Percentiles rank a stretch among this genome's conserved stretches.
phyloP scores from a whole-genome alignment of 2,888 invertebrate genomes.

The Julus scanicus region DNA sequence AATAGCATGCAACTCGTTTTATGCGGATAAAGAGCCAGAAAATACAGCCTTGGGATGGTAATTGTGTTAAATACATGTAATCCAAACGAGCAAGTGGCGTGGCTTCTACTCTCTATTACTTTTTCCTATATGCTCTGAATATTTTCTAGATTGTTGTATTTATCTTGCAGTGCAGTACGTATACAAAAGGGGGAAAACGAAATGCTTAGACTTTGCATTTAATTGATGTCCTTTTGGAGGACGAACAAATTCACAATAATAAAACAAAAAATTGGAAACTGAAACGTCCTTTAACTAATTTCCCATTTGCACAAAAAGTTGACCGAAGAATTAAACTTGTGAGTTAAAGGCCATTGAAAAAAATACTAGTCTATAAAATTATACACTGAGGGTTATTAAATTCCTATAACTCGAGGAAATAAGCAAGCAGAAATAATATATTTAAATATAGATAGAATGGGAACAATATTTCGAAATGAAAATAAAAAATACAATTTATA shows the following conservation, averaged over 20 bases:
- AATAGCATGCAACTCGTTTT: neutral
- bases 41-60: constrained; percentile 48
- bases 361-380: neutral
- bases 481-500: neutral
- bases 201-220: neutral
- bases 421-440: neutral
- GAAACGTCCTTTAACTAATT: constrained; percentile 15
- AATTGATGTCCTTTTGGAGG: constrained; percentile 11
- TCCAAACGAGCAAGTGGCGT: constrained; percentile 46
- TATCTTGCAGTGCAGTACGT: neutral
- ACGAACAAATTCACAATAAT: constrained; percentile 25
- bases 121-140: constrained; percentile 49
- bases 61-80: constrained; percentile 53
- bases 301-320: neutral
- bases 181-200: neutral
- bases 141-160: constrained; percentile 50
- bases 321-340: neutral
- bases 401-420: neutral
- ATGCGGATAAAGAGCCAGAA: neutral
- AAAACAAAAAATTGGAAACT: neutral
- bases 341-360: neutral
- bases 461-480: neutral
- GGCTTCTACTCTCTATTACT: constrained; percentile 44
- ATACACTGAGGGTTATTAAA: neutral
- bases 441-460: neutral